Conservation (phyloP, 2,888 invertebrate genomes). For the Dasypolia templi region DNA sequence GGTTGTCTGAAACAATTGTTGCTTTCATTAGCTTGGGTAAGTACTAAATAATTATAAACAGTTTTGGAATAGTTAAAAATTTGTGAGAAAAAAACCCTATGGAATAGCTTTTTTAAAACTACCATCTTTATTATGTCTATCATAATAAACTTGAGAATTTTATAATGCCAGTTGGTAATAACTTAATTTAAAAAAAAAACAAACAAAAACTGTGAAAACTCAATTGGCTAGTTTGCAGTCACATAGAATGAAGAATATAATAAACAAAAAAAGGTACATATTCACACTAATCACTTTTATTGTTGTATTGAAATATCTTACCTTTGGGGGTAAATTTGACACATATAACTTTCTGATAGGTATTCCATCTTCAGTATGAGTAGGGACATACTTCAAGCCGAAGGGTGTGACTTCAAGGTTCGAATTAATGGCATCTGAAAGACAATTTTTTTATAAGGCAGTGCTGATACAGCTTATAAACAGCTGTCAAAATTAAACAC, state of each 20-base stretch:
- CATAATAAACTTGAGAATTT: neutral
- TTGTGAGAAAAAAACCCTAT: neutral
- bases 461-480: neutral
- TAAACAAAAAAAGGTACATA: neutral
- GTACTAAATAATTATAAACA: neutral
- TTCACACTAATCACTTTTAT: neutral
- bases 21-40: neutral
- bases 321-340: conserved; percentile 90
- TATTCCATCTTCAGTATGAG: conserved; percentile 90
- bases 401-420: conserved; percentile 76
- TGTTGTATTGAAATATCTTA: conserved; percentile 69
- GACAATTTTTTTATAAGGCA: conserved; percentile 21
- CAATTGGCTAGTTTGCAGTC: neutral
- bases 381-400: conserved; percentile 81
- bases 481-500: conserved; percentile 13
- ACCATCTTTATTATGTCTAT: neutral
- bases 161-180: neutral
- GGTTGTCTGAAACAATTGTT: conserved; percentile 84
- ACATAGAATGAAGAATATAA: neutral
- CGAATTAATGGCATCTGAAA: conserved; percentile 80
- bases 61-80: too few species aligned
- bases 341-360: conserved; percentile 91
- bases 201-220: neutral
- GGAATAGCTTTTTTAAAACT: neutral
- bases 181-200: fast-evolving